Base-by-base conservation (phyloP, 2,113 vertebrate genomes). In the Antechinus stuartii region DNA sequence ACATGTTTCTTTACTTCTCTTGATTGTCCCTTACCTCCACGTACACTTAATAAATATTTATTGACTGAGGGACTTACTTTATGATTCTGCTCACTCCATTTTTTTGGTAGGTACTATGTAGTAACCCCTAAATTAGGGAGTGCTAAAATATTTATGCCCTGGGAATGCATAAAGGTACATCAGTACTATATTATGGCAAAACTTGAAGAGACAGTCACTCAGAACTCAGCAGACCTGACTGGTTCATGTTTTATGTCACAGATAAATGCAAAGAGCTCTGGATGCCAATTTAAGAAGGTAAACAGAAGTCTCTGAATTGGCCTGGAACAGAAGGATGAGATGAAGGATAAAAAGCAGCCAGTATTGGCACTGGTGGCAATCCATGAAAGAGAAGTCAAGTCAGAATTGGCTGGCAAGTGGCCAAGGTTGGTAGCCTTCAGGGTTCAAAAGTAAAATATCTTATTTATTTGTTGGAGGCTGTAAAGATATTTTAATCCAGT, bases 151-250 rank as follows among this genome's bases (percentile, higher is more conserved):
- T 42, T 76, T 76, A 16, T 76, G 16, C 6, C 57, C 35, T 68
- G n/a, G 68, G 68, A 84, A 42, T 84, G 6, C n/a, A 42, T 84
- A 84, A 84, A 35, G n/a, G 14, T 22, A 84, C 16, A 16, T 84
- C 14, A 42, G 8, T 19, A 42, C 68, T 84, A 84, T 84, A 19
- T 84, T 84, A 84, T 84, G 6, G 16, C 16, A n/a, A 16, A 84
- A 76, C 35, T 42, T 22, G n/a, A 84, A 42, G 68, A n/a, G 68
- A 42, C 19, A 19, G n/a, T 84, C 22, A 42, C 16, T 84, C 22
- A 89, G 50, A 94, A 90, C 1, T 90, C 89, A 91, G 54, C 50
- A 96, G 90, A 30, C 89, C 68, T 68, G 61, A 14, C 35, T 76
- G 57, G 90, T 30, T 96, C 52, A 95, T 54, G 47, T 27, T 46